Evolutionary conservation across 1,140 invertebrate species (phyloP), one percentile per base, ranked within the genome.

Genomic region (Caerostris extrusa): DNA sequence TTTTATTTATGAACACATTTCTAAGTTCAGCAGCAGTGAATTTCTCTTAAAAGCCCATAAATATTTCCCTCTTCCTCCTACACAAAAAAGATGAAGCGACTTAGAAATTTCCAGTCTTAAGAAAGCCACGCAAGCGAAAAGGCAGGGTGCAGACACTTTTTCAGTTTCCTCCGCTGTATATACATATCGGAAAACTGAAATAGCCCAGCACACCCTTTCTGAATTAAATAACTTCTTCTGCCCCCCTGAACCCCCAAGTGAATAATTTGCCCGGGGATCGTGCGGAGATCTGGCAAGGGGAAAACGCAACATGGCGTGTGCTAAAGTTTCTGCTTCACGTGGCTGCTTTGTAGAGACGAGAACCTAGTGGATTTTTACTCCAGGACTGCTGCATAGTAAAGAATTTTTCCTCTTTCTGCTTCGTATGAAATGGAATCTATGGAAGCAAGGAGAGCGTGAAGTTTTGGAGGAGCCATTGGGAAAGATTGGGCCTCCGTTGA

Each of bases 381-480:
- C n/a, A n/a, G n/a, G n/a, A 17, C 12, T 12, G 69, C n/a, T n/a
- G 19, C 69, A 77, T 53, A 34, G 34, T 34, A 14, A 61, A n/a
- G n/a, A n/a, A n/a, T n/a, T n/a, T n/a, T n/a, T n/a, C n/a, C n/a
- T n/a, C 10, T 17, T 17, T 61, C 10, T 14, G 60, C 60, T 61
- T 77, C 69, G 14, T 34, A 34, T 77, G 69, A 77, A 77, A 77
- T 50, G 34, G 69, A 34, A 77, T 77, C 50, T 77, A 34, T 34
- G 34, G 34, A 77, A 77, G 69, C 69, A 53, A 77, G 19, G 69
- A n/a, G n/a, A n/a, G n/a, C n/a, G n/a, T n/a, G n/a, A n/a, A n/a
- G n/a, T n/a, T n/a, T n/a, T n/a, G n/a, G n/a, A 2, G 34, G 2
- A 2, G 0, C 34, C 0, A 1, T n/a, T 34, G 34, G 34, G 2